phyloP scores from a whole-genome alignment of 2,113 vertebrate species.

The Lepus timidus region DNA sequence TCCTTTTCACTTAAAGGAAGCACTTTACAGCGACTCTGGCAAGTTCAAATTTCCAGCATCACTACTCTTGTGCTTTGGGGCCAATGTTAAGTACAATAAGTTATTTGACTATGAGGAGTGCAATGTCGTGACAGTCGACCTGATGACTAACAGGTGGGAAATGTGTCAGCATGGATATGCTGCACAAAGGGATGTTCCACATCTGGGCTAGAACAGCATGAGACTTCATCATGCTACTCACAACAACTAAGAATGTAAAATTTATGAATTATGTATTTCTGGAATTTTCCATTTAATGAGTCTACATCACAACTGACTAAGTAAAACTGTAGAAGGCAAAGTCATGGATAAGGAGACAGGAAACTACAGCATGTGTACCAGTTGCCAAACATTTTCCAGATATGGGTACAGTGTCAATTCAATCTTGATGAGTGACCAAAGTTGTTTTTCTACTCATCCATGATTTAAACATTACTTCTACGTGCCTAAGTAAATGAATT shows the following conservation, averaged over 20 bases:
- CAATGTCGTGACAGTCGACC: not conserved
- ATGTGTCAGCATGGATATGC: not conserved
- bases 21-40: not conserved
- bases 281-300: not conserved
- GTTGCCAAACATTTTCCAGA: conserved; percentile 43
- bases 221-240: not conserved
- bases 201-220: not conserved
- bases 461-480: conserved; percentile 33
- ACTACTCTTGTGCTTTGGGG: not conserved
- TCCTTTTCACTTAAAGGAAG: not conserved
- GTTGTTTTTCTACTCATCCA: conserved; percentile 53
- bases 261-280: not conserved
- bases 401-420: conserved; percentile 24
- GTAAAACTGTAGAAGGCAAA: not conserved
- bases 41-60: not conserved
- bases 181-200: not conserved
- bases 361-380: not conserved
- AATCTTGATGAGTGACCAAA: conserved; percentile 35
- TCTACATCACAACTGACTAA: not conserved
- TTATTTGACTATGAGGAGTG: not conserved
- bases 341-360: not conserved
- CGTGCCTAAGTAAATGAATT: conserved; percentile 22
- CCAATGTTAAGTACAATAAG: not conserved
- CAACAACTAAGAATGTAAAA: not conserved
- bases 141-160: not conserved